phyloP scores from a whole-genome alignment of 2,888 invertebrate genomes.

The Fragum whitleyi region DNA sequence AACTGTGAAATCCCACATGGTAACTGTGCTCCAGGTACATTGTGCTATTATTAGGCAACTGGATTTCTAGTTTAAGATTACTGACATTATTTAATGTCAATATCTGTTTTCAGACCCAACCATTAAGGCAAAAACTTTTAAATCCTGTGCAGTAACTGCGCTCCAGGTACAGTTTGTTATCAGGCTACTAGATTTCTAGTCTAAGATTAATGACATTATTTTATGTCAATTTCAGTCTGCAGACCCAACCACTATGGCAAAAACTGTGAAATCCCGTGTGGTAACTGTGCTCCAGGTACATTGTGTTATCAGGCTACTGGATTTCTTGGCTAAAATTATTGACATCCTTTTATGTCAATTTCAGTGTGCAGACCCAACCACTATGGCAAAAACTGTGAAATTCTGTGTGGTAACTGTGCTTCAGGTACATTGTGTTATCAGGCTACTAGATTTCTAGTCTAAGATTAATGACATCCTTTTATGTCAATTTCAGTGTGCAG shows the following conservation, averaged over 20 bases:
- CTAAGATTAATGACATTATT: no score
- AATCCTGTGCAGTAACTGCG: constrained; percentile 48
- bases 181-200: constrained; percentile 46
- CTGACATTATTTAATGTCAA: no score
- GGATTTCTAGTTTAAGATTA: no score
- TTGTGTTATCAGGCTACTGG: constrained; percentile 47
- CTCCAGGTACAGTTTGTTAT: constrained; percentile 36
- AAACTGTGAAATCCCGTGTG: constrained; percentile 48
- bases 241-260: constrained; percentile 46
- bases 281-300: constrained; percentile 43
- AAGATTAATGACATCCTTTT: no score
- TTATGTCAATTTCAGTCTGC: constrained; percentile 42
- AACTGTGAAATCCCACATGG: constrained; percentile 48
- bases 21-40: constrained; percentile 40
- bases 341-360: no score
- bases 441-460: constrained; percentile 40
- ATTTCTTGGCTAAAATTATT: no score
- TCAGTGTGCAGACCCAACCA: constrained; percentile 44
- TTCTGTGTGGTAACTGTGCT: constrained; percentile 49
- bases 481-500: constrained; percentile 45
- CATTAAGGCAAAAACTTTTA: constrained; percentile 52
- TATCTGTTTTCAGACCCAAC: constrained; percentile 39
- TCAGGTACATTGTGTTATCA: constrained; percentile 43
- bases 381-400: constrained; percentile 51
- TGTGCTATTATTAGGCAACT: constrained; percentile 43